These are phyloP conservation scores for Erethizon dorsatum DNA, from an alignment of 2,797 vertebrate species.

Conservation along the genomic window DNA sequence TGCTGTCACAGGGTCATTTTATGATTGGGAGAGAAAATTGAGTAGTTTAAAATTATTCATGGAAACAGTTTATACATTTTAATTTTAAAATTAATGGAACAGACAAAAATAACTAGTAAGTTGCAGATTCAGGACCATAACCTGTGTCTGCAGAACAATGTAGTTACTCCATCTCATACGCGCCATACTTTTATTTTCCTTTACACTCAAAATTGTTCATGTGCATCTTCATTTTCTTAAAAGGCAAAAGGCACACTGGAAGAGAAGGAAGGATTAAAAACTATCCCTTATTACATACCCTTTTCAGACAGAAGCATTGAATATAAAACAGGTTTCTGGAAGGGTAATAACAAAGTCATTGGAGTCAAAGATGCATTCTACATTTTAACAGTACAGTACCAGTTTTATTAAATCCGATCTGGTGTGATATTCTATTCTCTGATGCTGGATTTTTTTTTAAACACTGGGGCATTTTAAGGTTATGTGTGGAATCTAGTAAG, in stretches of 20 bases:
- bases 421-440: background rate
- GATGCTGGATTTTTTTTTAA: background rate
- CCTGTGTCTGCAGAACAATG: background rate
- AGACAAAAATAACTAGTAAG: background rate
- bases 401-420: background rate
- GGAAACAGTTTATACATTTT: background rate
- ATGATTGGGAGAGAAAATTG: background rate
- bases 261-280: conserved; percentile 14
- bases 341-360: background rate
- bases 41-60: conserved; percentile 50
- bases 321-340: conserved; percentile 14
- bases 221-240: conserved; percentile 12
- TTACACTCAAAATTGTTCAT: background rate
- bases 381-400: background rate
- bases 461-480: background rate
- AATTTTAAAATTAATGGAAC: conserved; percentile 43
- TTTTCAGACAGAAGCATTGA: conserved; percentile 37
- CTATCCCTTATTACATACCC: background rate
- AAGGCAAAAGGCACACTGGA: background rate
- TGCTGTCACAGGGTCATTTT: conserved; percentile 22
- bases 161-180: background rate
- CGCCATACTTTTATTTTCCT: background rate
- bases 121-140: background rate
- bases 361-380: conserved; percentile 11
- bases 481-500: background rate